Conservation (phyloP, 1,140 invertebrate genomes). For the Procambarus clarkii region DNA sequence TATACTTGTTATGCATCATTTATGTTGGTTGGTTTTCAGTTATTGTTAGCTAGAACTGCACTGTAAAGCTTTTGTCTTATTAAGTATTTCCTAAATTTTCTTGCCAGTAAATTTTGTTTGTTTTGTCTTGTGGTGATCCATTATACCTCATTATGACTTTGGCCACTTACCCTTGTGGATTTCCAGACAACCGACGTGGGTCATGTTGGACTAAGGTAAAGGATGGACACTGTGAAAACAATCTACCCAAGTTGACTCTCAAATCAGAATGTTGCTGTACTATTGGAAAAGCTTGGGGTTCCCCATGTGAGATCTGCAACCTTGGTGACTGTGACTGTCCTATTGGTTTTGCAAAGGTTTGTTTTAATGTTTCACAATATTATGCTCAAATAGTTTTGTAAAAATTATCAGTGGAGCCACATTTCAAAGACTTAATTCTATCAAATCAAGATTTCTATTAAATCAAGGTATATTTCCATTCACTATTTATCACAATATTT, state of each 20-base stretch:
- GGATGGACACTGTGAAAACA: conserved; percentile 89
- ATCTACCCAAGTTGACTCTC: conserved; percentile 83
- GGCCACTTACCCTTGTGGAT: conserved; percentile 26
- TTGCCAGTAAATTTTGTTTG: background rate
- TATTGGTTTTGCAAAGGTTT: conserved; percentile 84
- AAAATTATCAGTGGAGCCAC: no score
- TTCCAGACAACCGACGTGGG: conserved; percentile 87
- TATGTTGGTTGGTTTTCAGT: no score
- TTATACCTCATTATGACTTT: background rate
- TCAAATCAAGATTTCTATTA: no score
- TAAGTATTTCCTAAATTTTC: background rate
- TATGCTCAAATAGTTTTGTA: no score
- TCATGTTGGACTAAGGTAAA: conserved; percentile 91
- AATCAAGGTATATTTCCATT: no score
- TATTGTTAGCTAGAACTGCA: no score
- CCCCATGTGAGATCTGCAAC: conserved; percentile 88
- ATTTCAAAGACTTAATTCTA: no score
- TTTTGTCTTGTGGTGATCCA: background rate
- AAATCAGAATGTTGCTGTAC: conserved; percentile 92
- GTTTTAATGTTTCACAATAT: background rate
- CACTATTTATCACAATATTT: no score
- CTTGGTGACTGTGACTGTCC: conserved; percentile 80
- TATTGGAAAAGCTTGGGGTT: conserved; percentile 93
- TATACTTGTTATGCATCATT: no score
- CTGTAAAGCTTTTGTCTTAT: no score